Evolutionary conservation across 1,140 invertebrate genomes (phyloP).

Genomic region (Micrasema longulum): DNA sequence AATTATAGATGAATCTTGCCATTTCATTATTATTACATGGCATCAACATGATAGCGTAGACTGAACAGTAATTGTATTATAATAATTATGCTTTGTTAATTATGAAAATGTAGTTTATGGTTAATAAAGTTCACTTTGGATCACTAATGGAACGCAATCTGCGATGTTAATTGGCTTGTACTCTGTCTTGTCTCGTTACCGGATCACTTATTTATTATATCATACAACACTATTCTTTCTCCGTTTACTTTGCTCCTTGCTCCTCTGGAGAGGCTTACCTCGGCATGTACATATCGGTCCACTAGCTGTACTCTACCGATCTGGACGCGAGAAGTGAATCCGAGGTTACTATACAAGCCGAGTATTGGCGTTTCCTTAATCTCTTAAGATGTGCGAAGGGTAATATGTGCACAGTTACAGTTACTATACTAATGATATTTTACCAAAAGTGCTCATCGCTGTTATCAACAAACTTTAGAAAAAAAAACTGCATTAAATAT

Average conservation of each 20-base stretch:
- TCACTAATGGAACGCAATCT: neutral
- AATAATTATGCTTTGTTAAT: conserved; percentile 55
- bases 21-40: too few species aligned
- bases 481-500: conserved; percentile 69
- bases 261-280: conserved; percentile 22
- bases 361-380: neutral
- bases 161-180: neutral
- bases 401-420: conserved; percentile 53
- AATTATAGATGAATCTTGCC: conserved; percentile 54
- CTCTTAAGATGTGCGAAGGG: conserved; percentile 11
- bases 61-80: conserved; percentile 55
- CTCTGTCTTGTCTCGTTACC: neutral
- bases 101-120: conserved; percentile 54
- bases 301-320: conserved; percentile 2
- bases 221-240: conserved; percentile 43
- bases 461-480: conserved; percentile 69
- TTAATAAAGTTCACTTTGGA: conserved; percentile 51
- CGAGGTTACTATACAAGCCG: conserved; percentile 2
- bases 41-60: conserved; percentile 54
- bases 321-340: neutral
- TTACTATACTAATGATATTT: conserved; percentile 59
- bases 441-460: conserved; percentile 76
- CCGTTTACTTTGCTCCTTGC: conserved; percentile 11
- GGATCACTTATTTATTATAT: neutral
- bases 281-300: conserved; percentile 39